Conservation (phyloP, 1,140 invertebrate genomes). For the Nixonia krombeini region DNA sequence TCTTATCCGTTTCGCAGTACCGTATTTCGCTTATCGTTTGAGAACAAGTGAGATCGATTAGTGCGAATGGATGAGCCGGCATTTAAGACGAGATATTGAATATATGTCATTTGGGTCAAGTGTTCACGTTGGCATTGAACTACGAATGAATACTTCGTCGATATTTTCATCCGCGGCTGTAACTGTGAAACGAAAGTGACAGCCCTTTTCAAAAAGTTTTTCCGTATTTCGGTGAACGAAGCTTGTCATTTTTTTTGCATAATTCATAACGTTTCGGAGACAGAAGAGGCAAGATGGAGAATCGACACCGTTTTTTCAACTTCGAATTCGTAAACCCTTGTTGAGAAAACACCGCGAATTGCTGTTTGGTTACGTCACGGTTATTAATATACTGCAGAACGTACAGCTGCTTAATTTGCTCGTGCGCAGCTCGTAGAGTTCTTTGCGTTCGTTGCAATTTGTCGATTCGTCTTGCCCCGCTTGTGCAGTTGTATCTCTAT, state of each 20-base stretch:
- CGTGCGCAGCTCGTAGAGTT: conserved; percentile 18
- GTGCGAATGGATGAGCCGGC: conserved; percentile 38
- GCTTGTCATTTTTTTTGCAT: no score
- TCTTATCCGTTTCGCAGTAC: not conserved
- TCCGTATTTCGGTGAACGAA: no score
- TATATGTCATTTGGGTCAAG: conserved; percentile 51
- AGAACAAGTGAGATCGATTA: conserved; percentile 38
- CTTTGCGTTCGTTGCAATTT: conserved; percentile 27
- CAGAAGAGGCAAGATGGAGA: no score
- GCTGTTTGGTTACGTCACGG: conserved; percentile 29
- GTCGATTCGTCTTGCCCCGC: conserved; percentile 26
- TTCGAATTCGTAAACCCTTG: conserved; percentile 30
- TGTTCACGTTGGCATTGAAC: conserved; percentile 49
- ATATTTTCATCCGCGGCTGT: conserved; percentile 23
- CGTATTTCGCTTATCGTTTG: conserved; percentile 19
- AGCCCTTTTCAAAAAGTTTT: no score
- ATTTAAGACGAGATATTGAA: conserved; percentile 47
- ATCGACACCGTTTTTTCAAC: no score
- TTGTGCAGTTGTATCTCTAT: conserved; percentile 8
- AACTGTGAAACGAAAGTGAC: no score
- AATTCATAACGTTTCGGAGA: no score
- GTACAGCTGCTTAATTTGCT: conserved; percentile 49
- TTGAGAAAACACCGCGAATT: conserved; percentile 37
- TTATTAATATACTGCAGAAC: conserved; percentile 40
- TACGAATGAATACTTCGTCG: conserved; percentile 45